Evolutionary conservation across 2,797 vertebrate species (phyloP).

Genomic region (Alectoris magna): DNA sequence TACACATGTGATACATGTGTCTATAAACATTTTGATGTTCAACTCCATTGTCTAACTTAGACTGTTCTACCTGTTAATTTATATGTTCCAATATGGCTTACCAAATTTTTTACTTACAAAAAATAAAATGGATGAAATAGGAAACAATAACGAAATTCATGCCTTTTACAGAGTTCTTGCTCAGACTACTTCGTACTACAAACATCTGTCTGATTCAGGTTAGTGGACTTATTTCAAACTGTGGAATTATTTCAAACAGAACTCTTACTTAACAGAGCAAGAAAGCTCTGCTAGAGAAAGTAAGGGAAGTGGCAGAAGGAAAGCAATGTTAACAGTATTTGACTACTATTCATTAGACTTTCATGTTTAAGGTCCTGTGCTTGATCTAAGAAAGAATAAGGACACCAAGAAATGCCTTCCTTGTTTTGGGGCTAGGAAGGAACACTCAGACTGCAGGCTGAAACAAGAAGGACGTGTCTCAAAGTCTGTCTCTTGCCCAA

Average conservation of each 20-base stretch:
- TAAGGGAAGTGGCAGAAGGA: neutral
- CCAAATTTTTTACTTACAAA: neutral
- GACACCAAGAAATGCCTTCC: neutral
- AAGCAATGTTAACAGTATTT: neutral
- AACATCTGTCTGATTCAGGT: neutral
- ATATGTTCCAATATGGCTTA: neutral
- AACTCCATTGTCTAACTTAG: neutral
- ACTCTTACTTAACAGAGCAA: neutral
- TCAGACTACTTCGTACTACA: neutral
- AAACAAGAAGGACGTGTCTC: neutral
- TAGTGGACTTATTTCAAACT: conserved; percentile 14
- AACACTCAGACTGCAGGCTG: neutral
- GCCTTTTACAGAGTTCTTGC: neutral
- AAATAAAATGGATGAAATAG: neutral
- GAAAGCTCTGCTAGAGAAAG: neutral
- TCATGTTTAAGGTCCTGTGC: neutral
- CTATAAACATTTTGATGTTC: neutral
- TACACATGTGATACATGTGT: neutral
- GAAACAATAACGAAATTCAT: neutral
- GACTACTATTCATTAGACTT: neutral
- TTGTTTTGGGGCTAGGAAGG: too few relatives aligned
- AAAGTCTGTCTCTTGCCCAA: neutral
- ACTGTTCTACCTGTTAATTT: neutral
- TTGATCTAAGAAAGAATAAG: neutral
- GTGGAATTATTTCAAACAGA: conserved; percentile 23